Conservation (phyloP, 2,888 invertebrate genomes). For the Nephrotoma guestfalica region DNA sequence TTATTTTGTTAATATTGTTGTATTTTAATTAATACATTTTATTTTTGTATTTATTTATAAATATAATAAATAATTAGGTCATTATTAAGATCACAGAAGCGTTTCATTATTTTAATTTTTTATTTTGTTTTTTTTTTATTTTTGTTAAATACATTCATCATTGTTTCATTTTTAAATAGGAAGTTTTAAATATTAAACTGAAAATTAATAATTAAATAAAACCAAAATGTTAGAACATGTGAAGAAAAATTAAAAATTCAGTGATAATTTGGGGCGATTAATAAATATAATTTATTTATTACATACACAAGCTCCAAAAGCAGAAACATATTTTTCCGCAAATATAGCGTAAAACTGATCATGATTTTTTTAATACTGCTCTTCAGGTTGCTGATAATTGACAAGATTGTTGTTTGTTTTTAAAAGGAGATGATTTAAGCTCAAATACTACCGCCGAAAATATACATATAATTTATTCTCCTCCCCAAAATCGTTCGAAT, state of each 20-base stretch:
- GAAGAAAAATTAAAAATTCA: neutral
- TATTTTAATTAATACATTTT: neutral
- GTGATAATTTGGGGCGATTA: neutral
- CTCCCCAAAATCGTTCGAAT: neutral
- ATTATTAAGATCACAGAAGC: constrained; percentile 4
- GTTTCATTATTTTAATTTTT: constrained; percentile 3
- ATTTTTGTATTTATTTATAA: constrained; percentile 1
- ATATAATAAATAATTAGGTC: constrained; percentile 4
- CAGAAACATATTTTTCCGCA: neutral
- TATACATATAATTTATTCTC: neutral
- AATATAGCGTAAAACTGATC: neutral
- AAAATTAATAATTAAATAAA: neutral
- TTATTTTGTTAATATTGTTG: neutral
- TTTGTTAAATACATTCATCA: neutral
- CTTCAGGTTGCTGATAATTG: neutral
- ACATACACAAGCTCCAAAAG: neutral
- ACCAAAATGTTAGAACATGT: neutral
- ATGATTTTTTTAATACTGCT: neutral
- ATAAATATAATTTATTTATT: neutral
- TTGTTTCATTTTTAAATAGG: neutral
- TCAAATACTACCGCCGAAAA: neutral
- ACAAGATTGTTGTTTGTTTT: neutral
- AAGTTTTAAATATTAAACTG: neutral
- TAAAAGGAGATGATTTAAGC: neutral
- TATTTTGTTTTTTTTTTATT: neutral